phyloP scores from a whole-genome alignment of 1,140 invertebrate genomes.

The Diuraphis noxia region DNA sequence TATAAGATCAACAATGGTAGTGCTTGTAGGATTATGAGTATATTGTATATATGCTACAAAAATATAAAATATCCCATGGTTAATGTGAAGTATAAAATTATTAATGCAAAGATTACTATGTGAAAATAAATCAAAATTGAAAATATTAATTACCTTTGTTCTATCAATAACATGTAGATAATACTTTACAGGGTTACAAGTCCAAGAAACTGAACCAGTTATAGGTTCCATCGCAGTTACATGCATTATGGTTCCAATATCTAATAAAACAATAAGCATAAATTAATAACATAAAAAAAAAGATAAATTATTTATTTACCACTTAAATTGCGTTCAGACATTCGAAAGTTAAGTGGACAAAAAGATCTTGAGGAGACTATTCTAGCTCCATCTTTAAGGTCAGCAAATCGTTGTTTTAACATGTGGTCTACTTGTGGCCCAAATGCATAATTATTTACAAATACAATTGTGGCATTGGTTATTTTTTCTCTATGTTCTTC shows the following conservation, averaged over 20 bases:
- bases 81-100: background rate
- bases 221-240: conserved; percentile 93
- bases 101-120: background rate
- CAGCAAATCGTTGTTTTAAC: conserved; percentile 92
- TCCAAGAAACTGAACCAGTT: conserved; percentile 96
- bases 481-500: conserved; percentile 91
- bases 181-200: conserved; percentile 95
- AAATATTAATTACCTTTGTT: conserved; percentile 67
- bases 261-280: conserved; percentile 62
- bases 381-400: conserved; percentile 91
- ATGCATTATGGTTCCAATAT: conserved; percentile 98
- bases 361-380: conserved; percentile 99
- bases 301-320: conserved; percentile 63
- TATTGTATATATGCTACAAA: background rate
- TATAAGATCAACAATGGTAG: background rate
- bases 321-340: conserved; percentile 85
- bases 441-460: conserved; percentile 99
- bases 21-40: background rate
- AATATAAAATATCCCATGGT: background rate
- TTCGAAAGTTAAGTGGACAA: conserved; percentile 95
- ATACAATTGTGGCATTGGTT: conserved; percentile 88
- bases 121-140: background rate
- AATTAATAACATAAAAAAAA: background rate
- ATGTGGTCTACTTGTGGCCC: conserved; percentile 95
- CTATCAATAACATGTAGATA: conserved; percentile 96